A percentile compares a stretch with the other conserved stretches of the same genome.
Conservation (phyloP, 2,888 invertebrate species). For the Heliconius sara region DNA sequence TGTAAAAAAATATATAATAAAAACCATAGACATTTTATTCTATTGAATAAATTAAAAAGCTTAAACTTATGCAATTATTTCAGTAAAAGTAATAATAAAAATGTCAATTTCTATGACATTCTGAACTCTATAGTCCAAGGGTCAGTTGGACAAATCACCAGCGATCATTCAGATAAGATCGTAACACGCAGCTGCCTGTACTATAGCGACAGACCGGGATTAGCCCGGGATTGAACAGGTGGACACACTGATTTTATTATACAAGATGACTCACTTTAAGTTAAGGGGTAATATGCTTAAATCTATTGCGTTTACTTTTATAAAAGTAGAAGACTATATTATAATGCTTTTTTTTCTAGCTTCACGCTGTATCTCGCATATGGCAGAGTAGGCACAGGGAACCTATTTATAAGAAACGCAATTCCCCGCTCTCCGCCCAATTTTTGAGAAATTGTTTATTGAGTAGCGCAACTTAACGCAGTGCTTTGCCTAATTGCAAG, state of each 20-base stretch:
- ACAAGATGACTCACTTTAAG: conserved; percentile 7
- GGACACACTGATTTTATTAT: conserved; percentile 40
- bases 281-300: not conserved
- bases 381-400: not conserved
- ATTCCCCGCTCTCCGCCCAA: too few relatives aligned
- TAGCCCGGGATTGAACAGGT: conserved; percentile 42
- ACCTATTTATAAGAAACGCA: not conserved
- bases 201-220: conserved; percentile 42
- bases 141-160: conserved; percentile 59
- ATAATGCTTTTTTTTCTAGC: too few relatives aligned
- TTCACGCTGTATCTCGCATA: not conserved
- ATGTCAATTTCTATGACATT: conserved; percentile 18
- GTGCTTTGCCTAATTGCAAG: not conserved
- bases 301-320: not conserved
- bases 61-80: not conserved
- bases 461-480: not conserved
- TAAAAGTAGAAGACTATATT: not conserved
- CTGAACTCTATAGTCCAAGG: conserved; percentile 48
- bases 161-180: conserved; percentile 54
- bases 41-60: too few relatives aligned
- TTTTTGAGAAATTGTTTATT: not conserved
- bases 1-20: too few relatives aligned
- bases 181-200: conserved; percentile 58
- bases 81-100: not conserved
- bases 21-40: too few relatives aligned